Evolutionary conservation across 2,888 invertebrate species (phyloP), one percentile per base, ranked within the genome.

Genomic region (Mechanitis mazaeus): DNA sequence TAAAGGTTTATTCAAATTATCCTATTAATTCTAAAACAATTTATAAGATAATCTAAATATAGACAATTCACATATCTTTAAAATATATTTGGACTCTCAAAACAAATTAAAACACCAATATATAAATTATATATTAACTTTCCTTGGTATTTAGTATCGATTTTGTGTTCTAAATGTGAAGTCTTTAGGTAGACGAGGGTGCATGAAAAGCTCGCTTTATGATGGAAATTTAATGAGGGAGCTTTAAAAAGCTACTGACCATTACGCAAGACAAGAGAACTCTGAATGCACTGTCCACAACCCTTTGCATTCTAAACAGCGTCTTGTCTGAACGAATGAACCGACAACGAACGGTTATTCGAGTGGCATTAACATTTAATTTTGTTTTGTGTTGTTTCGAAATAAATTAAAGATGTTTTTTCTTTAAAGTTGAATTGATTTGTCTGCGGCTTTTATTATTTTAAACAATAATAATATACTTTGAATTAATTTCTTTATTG

Each of bases 141-240:
- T n/a, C 20, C n/a, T 47, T 7, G 28, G 28, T 7, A 47, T 47
- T n/a, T 28, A 47, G 11, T 50, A 50, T 50, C 31, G 50, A 50
- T 50, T 50, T 31, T 50, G 31, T 50, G 31, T 31, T 31, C 50
- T 31, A 31, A 50, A 50, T 62, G 56, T 60, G 66, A 66, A 64
- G 54, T 54, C 61, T 75, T 78, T 80, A 73, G 75, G 70, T 72
- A 76, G 72, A 72, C 75, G 73, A 76, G 75, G 71, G 73, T 69
- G 73, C 70, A 77, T 79, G 79, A 83, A 83, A 77, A 69, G 76
- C 74, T 67, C 68, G 74, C 76, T 78, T 80, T 82, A 79, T 81
- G 81, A 83, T 86, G 82, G 78, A 85, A 84, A 83, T 84, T 84
- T 86, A 84, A 86, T 85, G 86, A 85, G 84, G 72, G 75, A 74